Percentiles rank a stretch among this genome's conserved stretches.
Conservation (phyloP, 92 coral and sea anemone genomes). For the Umimayanthus chanpuru region DNA sequence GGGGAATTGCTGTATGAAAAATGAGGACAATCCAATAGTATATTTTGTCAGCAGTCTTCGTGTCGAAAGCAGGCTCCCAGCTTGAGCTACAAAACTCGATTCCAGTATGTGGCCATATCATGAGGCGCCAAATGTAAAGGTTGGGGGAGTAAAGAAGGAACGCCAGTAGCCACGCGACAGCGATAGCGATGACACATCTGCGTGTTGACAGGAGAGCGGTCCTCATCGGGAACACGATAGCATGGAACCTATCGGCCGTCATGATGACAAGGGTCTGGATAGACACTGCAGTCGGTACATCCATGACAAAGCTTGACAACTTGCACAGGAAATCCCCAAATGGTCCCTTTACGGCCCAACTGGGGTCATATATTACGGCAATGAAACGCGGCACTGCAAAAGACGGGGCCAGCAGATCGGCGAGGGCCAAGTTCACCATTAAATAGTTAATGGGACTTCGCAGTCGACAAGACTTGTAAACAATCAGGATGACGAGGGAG, state of each 20-base stretch:
- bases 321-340: conserved; percentile 34
- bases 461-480: background rate
- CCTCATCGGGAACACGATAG: conserved; percentile 22
- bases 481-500: conserved; percentile 15
- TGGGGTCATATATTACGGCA: background rate
- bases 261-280: conserved; percentile 25
- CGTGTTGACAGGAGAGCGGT: background rate
- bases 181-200: conserved; percentile 6
- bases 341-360: conserved; percentile 13
- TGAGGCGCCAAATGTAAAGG: background rate
- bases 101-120: too few species aligned
- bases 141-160: background rate
- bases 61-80: background rate
- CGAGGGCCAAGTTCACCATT: conserved; percentile 19
- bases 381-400: conserved; percentile 24
- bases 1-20: conserved; percentile 3
- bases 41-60: background rate
- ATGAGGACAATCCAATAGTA: background rate
- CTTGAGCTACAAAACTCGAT: background rate
- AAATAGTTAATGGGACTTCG: conserved; percentile 19
- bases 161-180: background rate
- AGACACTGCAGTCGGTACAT: background rate
- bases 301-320: conserved; percentile 14
- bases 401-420: conserved; percentile 12
- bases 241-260: conserved; percentile 26